Conservation (phyloP, 2,797 vertebrate genomes). For the Malacoraja senta region DNA sequence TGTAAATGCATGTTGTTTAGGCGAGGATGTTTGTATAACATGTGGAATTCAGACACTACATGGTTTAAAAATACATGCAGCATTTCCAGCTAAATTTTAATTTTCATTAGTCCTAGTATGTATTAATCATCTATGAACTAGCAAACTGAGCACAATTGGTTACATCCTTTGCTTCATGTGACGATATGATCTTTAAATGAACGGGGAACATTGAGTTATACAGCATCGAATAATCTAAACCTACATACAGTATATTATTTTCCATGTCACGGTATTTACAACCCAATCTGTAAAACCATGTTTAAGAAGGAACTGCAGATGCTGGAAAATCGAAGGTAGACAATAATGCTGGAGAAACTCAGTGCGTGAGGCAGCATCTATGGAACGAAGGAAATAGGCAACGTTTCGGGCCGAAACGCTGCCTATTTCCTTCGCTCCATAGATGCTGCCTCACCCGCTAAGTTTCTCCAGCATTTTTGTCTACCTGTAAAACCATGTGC, state of each 20-base stretch:
- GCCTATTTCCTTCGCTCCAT: too few relatives aligned
- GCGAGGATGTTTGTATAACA: not conserved
- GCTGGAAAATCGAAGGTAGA: too few relatives aligned
- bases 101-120: not conserved
- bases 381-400: too few relatives aligned
- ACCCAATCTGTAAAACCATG: too few relatives aligned
- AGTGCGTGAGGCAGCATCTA: too few relatives aligned
- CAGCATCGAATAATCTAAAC: not conserved
- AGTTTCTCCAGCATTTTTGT: too few relatives aligned
- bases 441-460: too few relatives aligned
- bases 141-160: not conserved
- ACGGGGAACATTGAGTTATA: not conserved
- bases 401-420: too few relatives aligned
- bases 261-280: not conserved
- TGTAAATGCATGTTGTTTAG: not conserved
- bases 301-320: too few relatives aligned
- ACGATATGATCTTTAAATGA: not conserved
- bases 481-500: too few relatives aligned
- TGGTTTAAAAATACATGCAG: not conserved
- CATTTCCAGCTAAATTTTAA: not conserved
- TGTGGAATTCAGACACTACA: not conserved
- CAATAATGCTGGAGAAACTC: too few relatives aligned
- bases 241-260: not conserved
- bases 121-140: not conserved
- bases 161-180: not conserved